Percentiles rank a stretch among this genome's conserved stretches.
Conservation (phyloP, 1,140 invertebrate species). For the Cheumatopsyche charites region DNA sequence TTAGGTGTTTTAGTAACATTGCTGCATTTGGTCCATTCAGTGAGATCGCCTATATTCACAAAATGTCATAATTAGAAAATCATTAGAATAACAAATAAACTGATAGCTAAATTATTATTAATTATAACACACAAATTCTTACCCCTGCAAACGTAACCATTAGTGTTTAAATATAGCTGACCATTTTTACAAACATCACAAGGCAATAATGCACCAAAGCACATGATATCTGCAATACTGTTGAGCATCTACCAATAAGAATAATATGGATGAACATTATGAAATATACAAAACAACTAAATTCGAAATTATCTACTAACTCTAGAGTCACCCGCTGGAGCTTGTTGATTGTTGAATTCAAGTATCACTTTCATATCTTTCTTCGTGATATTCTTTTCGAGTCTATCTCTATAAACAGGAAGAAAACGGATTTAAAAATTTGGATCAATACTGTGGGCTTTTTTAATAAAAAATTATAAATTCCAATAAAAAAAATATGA, state of each 20-base stretch:
- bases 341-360: conserved; percentile 73
- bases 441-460: too few species aligned
- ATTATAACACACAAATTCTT: too few species aligned
- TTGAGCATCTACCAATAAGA: conserved; percentile 72
- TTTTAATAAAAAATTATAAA: too few species aligned
- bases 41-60: conserved; percentile 69
- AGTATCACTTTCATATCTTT: conserved; percentile 69
- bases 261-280: too few species aligned
- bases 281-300: neutral
- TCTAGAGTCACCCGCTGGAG: conserved; percentile 67
- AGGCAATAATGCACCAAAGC: conserved; percentile 81
- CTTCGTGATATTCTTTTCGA: conserved; percentile 64
- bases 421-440: too few species aligned
- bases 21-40: conserved; percentile 91
- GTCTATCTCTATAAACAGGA: conserved; percentile 52
- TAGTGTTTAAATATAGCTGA: conserved; percentile 74
- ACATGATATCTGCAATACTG: conserved; percentile 80
- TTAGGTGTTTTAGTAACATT: conserved; percentile 75
- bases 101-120: neutral
- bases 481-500: too few species aligned
- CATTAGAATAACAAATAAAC: conserved; percentile 3
- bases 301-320: conserved; percentile 56
- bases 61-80: conserved; percentile 8
- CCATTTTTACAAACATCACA: conserved; percentile 83
- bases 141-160: conserved; percentile 60